Conservation (phyloP, 2,797 vertebrate genomes). For the Notoglanidium macrostoma region DNA sequence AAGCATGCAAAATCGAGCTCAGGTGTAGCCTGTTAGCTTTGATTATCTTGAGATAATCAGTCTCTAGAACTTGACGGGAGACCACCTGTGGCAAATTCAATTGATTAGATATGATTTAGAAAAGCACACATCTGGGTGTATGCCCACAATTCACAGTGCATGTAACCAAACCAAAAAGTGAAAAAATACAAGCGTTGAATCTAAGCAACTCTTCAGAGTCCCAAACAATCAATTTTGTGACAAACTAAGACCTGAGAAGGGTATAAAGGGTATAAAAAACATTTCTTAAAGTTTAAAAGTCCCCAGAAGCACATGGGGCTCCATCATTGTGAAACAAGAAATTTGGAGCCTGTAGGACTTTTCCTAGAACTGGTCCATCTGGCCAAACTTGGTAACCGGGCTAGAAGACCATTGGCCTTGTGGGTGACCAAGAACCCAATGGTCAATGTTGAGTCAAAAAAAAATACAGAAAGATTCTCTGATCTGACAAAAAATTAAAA, state of each 20-base stretch:
- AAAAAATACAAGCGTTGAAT: not conserved
- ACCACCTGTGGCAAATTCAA: conserved; percentile 2
- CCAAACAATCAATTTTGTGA: too few relatives aligned
- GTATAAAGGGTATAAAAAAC: not conserved
- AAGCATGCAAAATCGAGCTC: not conserved
- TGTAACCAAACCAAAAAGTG: not conserved
- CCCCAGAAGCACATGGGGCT: not conserved
- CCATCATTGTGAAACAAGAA: not conserved
- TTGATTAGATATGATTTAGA: not conserved
- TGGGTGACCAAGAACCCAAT: not conserved
- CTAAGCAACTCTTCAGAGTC: not conserved
- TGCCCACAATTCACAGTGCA: not conserved
- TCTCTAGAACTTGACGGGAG: not conserved
- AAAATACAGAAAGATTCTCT: not conserved
- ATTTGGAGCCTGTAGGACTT: not conserved
- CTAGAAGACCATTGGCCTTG: not conserved
- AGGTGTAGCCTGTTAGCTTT: not conserved
- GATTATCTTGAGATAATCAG: not conserved
- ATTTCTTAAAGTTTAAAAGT: not conserved
- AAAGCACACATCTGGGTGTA: not conserved
- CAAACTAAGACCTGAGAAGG: not conserved
- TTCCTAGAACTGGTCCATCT: not conserved
- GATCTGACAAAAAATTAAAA: not conserved
- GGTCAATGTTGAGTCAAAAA: not conserved
- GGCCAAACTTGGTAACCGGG: not conserved